phyloP scores from a whole-genome alignment of 1,140 invertebrate genomes.

The Euwallacea similis region DNA sequence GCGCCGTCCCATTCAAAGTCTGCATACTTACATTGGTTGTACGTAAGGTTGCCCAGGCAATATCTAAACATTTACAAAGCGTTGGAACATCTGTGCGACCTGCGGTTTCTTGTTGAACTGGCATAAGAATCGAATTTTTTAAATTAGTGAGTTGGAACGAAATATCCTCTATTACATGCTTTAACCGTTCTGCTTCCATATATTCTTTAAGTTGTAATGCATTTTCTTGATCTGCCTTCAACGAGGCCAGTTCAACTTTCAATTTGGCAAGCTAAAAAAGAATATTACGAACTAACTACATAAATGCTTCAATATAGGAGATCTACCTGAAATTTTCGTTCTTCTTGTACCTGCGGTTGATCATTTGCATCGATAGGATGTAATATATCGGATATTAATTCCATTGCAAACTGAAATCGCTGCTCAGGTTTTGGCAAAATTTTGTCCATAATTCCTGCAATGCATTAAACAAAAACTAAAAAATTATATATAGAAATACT shows the following conservation, averaged over 20 bases:
- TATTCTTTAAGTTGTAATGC: conserved; percentile 29
- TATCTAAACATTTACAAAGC: conserved; percentile 38
- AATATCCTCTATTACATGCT: conserved; percentile 25
- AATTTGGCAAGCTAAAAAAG: conserved; percentile 26
- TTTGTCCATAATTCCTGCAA: neutral
- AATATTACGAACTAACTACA: neutral
- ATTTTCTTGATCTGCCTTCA: conserved; percentile 21
- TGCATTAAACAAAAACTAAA: neutral
- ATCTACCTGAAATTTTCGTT: neutral
- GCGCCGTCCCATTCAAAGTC: no score
- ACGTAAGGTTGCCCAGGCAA: conserved; percentile 28
- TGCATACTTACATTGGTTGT: conserved; percentile 11
- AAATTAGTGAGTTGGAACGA: conserved; percentile 10
- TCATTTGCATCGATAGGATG: neutral
- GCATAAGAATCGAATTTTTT: neutral
- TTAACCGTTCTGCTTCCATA: conserved; percentile 25
- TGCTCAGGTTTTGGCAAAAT: neutral
- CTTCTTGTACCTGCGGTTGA: neutral
- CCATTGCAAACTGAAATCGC: neutral
- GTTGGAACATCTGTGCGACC: conserved; percentile 6
- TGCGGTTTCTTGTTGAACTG: no score
- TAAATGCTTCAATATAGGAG: neutral
- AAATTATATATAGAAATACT: no score
- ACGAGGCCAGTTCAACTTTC: conserved; percentile 21
- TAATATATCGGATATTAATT: neutral